phyloP scores from a whole-genome alignment of 1,140 invertebrate genomes.

The Subanguina moxae region DNA sequence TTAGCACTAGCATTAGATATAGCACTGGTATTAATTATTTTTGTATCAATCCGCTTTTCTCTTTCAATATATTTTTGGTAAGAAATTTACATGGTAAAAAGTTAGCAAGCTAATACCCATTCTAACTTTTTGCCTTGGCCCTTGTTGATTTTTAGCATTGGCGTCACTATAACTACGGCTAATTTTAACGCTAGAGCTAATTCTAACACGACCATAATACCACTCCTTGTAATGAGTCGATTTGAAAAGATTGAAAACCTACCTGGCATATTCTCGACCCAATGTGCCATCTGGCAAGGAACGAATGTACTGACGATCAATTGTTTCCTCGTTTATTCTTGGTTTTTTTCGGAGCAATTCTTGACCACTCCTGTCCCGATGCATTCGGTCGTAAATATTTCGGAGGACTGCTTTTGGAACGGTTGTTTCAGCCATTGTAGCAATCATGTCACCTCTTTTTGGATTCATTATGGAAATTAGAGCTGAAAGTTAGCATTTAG shows the following conservation, averaged over 20 bases:
- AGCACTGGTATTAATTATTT: no score
- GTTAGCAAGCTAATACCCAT: no score
- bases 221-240: no score
- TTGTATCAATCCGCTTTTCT: no score
- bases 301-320: conserved; percentile 20
- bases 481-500: conserved; percentile 9
- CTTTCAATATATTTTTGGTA: no score
- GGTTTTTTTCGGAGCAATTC: conserved; percentile 27
- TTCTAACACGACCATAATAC: no score
- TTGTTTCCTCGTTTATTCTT: conserved; percentile 28
- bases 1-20: no score
- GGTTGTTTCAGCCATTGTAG: conserved; percentile 40
- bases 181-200: no score
- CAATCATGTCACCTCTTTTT: conserved; percentile 35
- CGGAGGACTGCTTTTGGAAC: conserved; percentile 18
- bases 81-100: no score
- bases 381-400: conserved; percentile 29
- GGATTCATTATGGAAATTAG: conserved; percentile 28
- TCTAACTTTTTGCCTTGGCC: no score
- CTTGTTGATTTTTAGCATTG: no score
- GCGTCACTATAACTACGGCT: no score
- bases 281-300: conserved; percentile 27
- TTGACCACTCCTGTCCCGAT: conserved; percentile 16
- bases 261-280: conserved; percentile 34
- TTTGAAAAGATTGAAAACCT: neutral